phyloP scores from a whole-genome alignment of 2,113 vertebrate genomes.

The Bubalus kerabau region DNA sequence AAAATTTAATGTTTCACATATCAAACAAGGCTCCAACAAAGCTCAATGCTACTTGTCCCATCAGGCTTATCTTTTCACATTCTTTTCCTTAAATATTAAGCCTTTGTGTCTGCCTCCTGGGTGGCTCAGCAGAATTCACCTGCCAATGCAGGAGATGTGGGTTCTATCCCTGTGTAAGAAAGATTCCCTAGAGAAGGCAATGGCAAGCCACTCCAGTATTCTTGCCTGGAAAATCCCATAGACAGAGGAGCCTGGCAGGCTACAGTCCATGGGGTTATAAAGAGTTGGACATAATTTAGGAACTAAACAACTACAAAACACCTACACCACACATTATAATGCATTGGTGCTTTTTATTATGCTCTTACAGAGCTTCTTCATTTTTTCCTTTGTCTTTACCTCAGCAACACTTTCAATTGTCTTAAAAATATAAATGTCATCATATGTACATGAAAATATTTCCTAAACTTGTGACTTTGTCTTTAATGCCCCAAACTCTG shows the following conservation, averaged over 20 bases:
- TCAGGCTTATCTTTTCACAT: not conserved
- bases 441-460: not conserved
- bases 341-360: not conserved
- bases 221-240: not conserved
- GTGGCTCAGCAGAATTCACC: not conserved
- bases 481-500: not conserved
- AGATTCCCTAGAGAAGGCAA: not conserved
- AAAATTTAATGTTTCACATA: not conserved
- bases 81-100: not conserved
- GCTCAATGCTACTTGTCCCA: not conserved
- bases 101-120: not conserved
- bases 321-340: not conserved
- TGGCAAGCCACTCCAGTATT: not conserved
- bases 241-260: not conserved
- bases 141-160: not conserved
- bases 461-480: not conserved
- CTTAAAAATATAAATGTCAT: not conserved
- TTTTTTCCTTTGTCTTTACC: not conserved
- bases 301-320: not conserved
- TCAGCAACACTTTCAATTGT: not conserved
- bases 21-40: not conserved
- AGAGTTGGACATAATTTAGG: not conserved
- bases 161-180: fast-evolving
- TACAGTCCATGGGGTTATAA: not conserved
- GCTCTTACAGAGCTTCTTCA: not conserved